phyloP scores from a whole-genome alignment of 1,140 invertebrate species.

The Diabrotica virgifera region DNA sequence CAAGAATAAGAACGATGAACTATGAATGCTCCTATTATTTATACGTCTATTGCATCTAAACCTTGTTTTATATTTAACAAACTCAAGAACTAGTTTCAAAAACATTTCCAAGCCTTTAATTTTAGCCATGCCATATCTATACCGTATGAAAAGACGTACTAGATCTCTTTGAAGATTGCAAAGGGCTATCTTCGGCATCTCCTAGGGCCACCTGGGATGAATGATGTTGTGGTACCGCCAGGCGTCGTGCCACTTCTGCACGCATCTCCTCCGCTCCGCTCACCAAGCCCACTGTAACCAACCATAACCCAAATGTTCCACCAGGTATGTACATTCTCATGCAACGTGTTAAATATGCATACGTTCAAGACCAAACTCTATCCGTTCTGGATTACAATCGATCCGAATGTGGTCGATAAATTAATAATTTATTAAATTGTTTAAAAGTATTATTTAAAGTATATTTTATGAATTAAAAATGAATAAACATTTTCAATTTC shows the following conservation, averaged over 20 bases:
- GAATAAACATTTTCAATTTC: too few species aligned
- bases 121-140: not conserved
- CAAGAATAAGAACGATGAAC: too few species aligned
- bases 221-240: constrained; percentile 59
- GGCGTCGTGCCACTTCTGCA: constrained; percentile 58
- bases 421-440: too few species aligned
- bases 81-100: too few species aligned
- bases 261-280: constrained; percentile 57
- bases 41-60: too few species aligned
- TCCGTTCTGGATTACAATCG: not conserved
- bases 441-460: too few species aligned
- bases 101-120: too few species aligned
- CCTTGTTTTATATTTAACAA: too few species aligned
- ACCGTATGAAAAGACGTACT: constrained; percentile 59
- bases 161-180: constrained; percentile 68
- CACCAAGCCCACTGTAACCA: constrained; percentile 52
- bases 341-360: too few species aligned
- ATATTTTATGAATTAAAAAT: too few species aligned
- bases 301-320: constrained; percentile 14
- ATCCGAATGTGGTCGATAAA: not conserved
- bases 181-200: constrained; percentile 73
- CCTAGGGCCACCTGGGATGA: constrained; percentile 56
- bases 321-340: constrained; percentile 4
- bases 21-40: too few species aligned
- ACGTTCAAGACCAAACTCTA: too few species aligned